Percentiles rank a stretch among this genome's conserved stretches.
Evolutionary conservation across 2,888 invertebrate species (phyloP).

Genomic region (Callinectes sapidus): DNA sequence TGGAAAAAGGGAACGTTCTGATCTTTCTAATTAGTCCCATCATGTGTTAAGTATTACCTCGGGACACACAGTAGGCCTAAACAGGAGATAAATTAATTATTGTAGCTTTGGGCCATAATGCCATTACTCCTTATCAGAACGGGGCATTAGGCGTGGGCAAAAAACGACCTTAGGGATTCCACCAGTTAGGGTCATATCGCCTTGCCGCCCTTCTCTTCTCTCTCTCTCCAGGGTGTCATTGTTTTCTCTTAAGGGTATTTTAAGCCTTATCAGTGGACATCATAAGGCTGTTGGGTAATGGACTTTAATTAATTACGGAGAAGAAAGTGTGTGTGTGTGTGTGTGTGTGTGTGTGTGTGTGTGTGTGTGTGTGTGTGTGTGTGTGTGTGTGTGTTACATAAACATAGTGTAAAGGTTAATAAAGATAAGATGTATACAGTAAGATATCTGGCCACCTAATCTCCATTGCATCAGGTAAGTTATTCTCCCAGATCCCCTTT

Average conservation of each 20-base stretch:
- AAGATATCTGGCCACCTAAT: no score
- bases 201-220: background rate
- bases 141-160: background rate
- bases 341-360: conserved; percentile 50
- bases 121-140: background rate
- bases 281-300: background rate
- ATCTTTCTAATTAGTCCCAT: background rate
- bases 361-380: conserved; percentile 46
- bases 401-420: no score
- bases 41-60: background rate
- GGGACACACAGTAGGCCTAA: background rate
- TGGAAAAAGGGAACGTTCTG: background rate
- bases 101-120: background rate
- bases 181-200: background rate
- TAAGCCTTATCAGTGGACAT: background rate
- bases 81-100: background rate
- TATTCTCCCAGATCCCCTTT: background rate
- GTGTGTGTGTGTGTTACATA: background rate
- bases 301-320: background rate
- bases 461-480: background rate
- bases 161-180: background rate
- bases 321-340: conserved; percentile 39
- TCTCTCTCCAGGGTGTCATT: background rate
- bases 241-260: conserved; percentile 7
- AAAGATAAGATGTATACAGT: no score